phyloP scores from a whole-genome alignment of 2,113 vertebrate species.

The Brevimyrus niger region DNA sequence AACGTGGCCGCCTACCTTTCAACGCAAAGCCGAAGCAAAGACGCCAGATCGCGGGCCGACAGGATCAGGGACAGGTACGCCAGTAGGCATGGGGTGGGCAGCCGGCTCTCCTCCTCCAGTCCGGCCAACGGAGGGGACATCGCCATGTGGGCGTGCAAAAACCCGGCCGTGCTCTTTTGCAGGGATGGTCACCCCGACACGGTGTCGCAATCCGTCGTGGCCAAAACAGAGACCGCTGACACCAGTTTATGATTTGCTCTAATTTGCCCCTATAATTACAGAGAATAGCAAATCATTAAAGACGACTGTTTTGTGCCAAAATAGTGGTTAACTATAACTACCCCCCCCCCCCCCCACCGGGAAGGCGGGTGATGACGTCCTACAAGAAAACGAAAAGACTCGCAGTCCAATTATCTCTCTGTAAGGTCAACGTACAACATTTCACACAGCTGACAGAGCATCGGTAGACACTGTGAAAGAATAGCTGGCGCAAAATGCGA shows the following conservation, averaged over 20 bases:
- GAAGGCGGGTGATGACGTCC: neutral
- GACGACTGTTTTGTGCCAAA: conserved; percentile 13
- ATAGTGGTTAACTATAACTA: neutral
- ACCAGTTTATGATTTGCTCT: conserved; percentile 66
- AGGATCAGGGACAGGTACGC: conserved; percentile 62
- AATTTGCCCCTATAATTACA: neutral
- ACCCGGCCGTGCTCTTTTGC: conserved; percentile 83
- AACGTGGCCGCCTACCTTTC: conserved; percentile 67
- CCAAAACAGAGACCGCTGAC: conserved; percentile 56
- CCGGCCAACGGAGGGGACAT: conserved; percentile 62
- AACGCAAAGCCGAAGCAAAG: conserved; percentile 46
- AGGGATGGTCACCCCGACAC: conserved; percentile 67
- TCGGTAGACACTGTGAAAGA: conserved; percentile 19
- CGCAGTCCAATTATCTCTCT: neutral
- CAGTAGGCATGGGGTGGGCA: conserved; percentile 52
- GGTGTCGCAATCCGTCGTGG: conserved; percentile 37
- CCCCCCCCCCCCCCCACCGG: no score
- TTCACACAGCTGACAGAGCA: neutral
- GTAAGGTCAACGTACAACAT: neutral
- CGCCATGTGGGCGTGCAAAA: conserved; percentile 89
- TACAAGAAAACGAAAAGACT: neutral
- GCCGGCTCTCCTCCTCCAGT: conserved; percentile 61
- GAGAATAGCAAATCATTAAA: neutral
- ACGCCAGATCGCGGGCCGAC: conserved; percentile 47
- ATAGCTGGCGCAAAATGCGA: neutral